Evolutionary conservation across 35 echinoderm and acorn worm genomes (phyloP).

Genomic region (Apostichopus californicus): DNA sequence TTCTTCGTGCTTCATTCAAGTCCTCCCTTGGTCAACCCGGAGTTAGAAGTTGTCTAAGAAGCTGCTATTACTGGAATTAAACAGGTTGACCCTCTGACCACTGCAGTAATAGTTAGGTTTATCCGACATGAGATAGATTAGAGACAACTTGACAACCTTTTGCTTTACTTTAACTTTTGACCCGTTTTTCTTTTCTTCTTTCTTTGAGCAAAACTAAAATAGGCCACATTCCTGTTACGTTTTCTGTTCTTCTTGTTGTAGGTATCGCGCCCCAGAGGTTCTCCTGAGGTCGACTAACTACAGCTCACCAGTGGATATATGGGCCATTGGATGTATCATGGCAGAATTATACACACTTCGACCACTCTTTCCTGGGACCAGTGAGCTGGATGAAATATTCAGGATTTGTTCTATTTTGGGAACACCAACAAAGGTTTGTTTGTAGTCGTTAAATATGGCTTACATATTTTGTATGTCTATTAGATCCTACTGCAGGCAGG

Average conservation of each 20-base stretch:
- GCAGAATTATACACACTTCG: slow-evolving; percentile 80
- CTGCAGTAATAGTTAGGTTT: too few species aligned
- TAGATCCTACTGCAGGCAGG: too few species aligned
- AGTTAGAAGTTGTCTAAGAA: too few species aligned
- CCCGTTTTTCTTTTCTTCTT: not conserved
- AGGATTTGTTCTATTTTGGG: slow-evolving; percentile 83
- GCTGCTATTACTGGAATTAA: too few species aligned
- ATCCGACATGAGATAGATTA: too few species aligned
- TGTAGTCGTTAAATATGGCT: not conserved
- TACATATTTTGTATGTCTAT: too few species aligned
- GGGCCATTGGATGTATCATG: slow-evolving; percentile 92
- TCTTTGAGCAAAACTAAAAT: not conserved
- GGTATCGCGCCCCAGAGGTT: slow-evolving; percentile 93
- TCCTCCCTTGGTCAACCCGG: too few species aligned
- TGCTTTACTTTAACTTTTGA: too few species aligned
- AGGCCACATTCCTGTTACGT: not conserved
- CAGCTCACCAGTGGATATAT: slow-evolving; percentile 89
- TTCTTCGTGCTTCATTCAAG: too few species aligned
- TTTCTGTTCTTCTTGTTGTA: not conserved
- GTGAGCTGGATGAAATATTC: slow-evolving; percentile 95
- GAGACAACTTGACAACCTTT: too few species aligned
- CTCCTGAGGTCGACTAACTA: slow-evolving; percentile 73
- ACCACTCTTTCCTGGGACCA: slow-evolving; percentile 82
- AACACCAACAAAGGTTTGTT: slow-evolving; percentile 85
- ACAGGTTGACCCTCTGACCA: too few species aligned